Conservation (phyloP, 2,797 vertebrate genomes). For the Girardinus metallicus region DNA sequence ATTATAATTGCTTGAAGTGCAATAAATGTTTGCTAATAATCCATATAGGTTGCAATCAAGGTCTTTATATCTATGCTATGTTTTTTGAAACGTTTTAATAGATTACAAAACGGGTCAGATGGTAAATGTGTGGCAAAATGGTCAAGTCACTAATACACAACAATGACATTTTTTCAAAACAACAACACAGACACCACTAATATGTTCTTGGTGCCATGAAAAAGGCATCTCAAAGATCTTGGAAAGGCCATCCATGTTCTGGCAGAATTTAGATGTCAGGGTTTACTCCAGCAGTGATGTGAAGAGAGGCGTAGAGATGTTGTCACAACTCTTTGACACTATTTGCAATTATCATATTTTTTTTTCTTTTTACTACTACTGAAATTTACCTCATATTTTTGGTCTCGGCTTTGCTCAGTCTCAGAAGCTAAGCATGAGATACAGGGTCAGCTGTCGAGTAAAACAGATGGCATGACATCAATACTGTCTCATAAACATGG, state of each 20-base stretch:
- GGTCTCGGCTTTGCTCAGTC: slow-evolving; percentile 31
- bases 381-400: slow-evolving; percentile 14
- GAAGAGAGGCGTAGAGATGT: not conserved
- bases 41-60: not conserved
- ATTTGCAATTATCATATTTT: slow-evolving; percentile 13
- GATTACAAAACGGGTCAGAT: not conserved
- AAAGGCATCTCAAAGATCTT: not conserved
- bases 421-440: slow-evolving; percentile 49
- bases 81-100: not conserved
- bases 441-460: slow-evolving; percentile 57
- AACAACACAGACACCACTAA: not conserved
- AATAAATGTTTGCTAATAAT: not conserved
- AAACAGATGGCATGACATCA: slow-evolving; percentile 52
- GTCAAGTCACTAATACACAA: not conserved
- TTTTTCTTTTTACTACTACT: not conserved
- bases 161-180: not conserved
- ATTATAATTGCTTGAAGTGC: not conserved
- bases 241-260: not conserved
- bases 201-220: not conserved
- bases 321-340: slow-evolving; percentile 22
- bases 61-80: not conserved
- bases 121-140: not conserved
- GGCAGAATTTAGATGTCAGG: not conserved
- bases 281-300: not conserved
- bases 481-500: slow-evolving; percentile 13